Conservation (phyloP, 2,888 invertebrate species). For the Nineta flava region DNA sequence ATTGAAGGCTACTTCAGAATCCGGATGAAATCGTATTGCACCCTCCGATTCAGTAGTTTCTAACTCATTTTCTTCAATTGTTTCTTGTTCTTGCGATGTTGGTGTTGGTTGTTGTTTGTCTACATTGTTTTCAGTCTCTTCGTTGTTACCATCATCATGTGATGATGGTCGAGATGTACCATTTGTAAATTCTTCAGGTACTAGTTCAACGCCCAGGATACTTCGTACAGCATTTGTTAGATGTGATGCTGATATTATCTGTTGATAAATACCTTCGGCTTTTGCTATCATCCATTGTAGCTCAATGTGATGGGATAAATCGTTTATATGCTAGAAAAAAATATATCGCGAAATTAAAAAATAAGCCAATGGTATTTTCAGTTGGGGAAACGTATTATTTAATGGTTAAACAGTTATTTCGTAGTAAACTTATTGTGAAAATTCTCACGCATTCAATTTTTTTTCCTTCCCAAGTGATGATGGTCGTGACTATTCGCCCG, state of each 20-base stretch:
- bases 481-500: no score
- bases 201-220: constrained; percentile 48
- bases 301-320: constrained; percentile 74
- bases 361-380: constrained; percentile 7
- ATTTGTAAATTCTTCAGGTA: constrained; percentile 21
- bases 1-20: neutral
- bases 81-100: neutral
- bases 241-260: constrained; percentile 56
- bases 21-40: neutral
- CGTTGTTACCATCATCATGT: constrained; percentile 23
- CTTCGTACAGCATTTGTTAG: constrained; percentile 54
- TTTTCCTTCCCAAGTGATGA: no score
- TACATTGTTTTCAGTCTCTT: constrained; percentile 8
- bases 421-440: no score
- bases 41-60: neutral
- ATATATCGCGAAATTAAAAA: constrained; percentile 10
- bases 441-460: no score
- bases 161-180: no score
- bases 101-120: no score
- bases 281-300: constrained; percentile 64
- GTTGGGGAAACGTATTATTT: constrained; percentile 6
- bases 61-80: neutral
- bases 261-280: constrained; percentile 86
- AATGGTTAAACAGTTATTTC: neutral
- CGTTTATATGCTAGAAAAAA: constrained; percentile 87